Conservation (phyloP, 2,797 vertebrate species). For the Xyrichtys novacula region DNA sequence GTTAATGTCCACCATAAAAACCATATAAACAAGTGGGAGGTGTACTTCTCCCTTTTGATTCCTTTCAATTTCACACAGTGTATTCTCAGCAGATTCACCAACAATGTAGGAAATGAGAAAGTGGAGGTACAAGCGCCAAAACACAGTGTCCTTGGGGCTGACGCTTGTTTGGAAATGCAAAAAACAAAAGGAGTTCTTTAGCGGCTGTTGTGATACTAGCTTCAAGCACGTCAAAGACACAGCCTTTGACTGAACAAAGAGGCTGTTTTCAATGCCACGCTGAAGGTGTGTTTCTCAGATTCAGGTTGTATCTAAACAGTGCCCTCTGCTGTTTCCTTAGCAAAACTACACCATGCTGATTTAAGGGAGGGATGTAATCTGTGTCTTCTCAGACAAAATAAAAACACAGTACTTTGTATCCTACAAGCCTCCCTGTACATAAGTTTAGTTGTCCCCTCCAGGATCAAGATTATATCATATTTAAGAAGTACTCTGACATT, state of each 20-base stretch:
- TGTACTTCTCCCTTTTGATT: conserved; percentile 17
- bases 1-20: conserved; percentile 56
- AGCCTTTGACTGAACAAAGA: not conserved
- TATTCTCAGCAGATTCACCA: conserved; percentile 2
- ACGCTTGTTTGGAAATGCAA: not conserved
- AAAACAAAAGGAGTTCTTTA: not conserved
- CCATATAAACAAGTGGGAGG: conserved; percentile 30
- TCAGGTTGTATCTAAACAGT: conserved; percentile 30
- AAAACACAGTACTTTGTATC: too few relatives aligned
- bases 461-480: too few relatives aligned
- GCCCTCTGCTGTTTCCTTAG: conserved; percentile 68
- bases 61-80: conserved; percentile 23
- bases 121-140: not conserved
- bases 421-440: too few relatives aligned
- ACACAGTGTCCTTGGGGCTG: not conserved
- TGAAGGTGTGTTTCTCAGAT: conserved; percentile 7
- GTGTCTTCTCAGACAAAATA: not conserved
- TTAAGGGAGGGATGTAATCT: not conserved
- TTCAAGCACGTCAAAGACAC: conserved; percentile 20
- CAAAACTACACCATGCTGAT: conserved; percentile 41
- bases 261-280: conserved; percentile 6
- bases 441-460: too few relatives aligned
- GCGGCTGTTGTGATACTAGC: not conserved
- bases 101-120: not conserved
- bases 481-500: too few relatives aligned